A percentile compares a stretch with the other conserved stretches of the same genome.
Evolutionary conservation across 1,140 invertebrate genomes (phyloP).

Genomic region (Heterodera schachtii): DNA sequence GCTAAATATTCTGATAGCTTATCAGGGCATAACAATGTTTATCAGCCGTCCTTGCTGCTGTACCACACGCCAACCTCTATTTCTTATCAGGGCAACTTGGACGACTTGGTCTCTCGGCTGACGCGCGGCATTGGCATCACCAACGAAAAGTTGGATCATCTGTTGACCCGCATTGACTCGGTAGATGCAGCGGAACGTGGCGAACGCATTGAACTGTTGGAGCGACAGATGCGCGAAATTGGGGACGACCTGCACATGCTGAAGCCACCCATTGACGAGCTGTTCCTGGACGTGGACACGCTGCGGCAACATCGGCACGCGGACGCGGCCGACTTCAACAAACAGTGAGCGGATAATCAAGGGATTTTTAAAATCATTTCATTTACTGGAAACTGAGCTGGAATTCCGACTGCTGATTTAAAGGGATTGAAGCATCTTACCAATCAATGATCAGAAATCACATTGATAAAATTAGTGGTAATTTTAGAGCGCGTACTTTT

Average conservation of each 20-base stretch:
- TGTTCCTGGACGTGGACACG: slow-evolving; percentile 86
- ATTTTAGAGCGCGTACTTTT: no score
- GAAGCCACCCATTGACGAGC: slow-evolving; percentile 84
- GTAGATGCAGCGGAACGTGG: slow-evolving; percentile 50
- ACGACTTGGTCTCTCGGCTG: slow-evolving; percentile 55
- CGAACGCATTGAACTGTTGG: slow-evolving; percentile 45
- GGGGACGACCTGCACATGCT: slow-evolving; percentile 83
- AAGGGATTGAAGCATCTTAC: no score
- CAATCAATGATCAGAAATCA: no score
- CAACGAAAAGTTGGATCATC: slow-evolving; percentile 62
- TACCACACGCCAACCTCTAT: no score
- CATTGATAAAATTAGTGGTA: no score
- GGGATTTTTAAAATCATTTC: no score
- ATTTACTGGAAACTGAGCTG: no score
- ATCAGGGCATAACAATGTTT: no score
- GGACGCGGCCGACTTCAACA: slow-evolving; percentile 67
- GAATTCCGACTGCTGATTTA: no score
- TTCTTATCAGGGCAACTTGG: slow-evolving; percentile 56
- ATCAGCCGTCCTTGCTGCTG: no score
- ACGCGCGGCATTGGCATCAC: slow-evolving; percentile 60
- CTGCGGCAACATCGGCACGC: slow-evolving; percentile 85
- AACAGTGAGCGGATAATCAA: slow-evolving; percentile 66
- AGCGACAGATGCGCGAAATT: slow-evolving; percentile 72
- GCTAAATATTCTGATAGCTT: no score
- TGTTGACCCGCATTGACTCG: slow-evolving; percentile 59